Conservation (phyloP, 2,888 invertebrate genomes). For the Drosophila emarginata region DNA sequence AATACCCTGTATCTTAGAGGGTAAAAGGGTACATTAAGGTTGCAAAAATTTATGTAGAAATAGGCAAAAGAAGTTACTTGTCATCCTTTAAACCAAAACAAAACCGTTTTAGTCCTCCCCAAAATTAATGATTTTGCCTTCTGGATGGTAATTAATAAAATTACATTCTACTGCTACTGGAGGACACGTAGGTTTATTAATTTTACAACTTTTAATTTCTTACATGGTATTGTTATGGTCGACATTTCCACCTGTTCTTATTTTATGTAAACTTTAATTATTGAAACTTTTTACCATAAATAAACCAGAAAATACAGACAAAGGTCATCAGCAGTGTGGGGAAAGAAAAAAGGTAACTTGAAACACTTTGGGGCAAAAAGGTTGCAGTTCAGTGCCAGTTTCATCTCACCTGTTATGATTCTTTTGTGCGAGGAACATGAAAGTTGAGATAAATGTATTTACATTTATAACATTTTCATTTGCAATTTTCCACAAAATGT, state of each 20-base stretch:
- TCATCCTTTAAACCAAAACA: no score
- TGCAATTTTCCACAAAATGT: constrained; percentile 6
- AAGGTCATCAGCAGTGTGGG: not conserved
- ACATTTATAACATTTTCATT: constrained; percentile 14
- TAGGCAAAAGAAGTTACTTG: no score
- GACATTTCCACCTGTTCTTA: not conserved
- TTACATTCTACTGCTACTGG: not conserved
- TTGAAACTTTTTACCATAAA: constrained; percentile 14
- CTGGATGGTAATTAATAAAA: not conserved
- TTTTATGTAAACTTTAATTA: constrained; percentile 1
- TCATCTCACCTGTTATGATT: constrained; percentile 8
- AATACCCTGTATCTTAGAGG: not conserved
- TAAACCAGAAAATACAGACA: constrained; percentile 11
- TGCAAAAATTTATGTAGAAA: not conserved
- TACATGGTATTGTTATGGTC: not conserved
- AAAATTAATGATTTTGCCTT: not conserved
- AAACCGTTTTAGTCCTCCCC: no score
- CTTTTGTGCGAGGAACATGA: constrained; percentile 8
- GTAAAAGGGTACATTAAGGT: not conserved
- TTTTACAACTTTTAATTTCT: not conserved
- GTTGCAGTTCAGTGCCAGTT: constrained; percentile 2
- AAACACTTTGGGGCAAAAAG: constrained; percentile 10
- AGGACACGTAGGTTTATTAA: no score
- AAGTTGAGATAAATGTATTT: constrained; percentile 15
- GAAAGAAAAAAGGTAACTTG: not conserved